These are phyloP conservation scores for Palythoa grandiflora DNA, from an alignment of 92 coral and sea anemone genomes.

Conservation along the genomic window DNA sequence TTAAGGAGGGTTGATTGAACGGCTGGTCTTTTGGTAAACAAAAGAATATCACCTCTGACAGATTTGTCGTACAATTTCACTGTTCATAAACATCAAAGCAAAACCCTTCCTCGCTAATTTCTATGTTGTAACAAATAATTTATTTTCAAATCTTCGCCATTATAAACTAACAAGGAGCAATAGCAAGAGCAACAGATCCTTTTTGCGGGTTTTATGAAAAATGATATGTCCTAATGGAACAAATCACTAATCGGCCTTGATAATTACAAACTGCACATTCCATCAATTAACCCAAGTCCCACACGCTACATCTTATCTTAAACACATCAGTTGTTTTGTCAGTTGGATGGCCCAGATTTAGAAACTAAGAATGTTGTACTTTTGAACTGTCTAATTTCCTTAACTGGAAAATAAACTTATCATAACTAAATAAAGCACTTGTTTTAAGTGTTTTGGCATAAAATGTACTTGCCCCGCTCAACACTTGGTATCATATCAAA, in stretches of 20 bases:
- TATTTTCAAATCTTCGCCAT: not conserved
- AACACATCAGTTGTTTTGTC: not conserved
- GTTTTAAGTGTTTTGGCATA: conserved; percentile 8
- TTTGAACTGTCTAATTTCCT: not conserved
- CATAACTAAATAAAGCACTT: conserved; percentile 20
- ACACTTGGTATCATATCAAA: not conserved
- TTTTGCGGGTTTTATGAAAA: conserved; percentile 5
- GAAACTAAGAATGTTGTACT: conserved; percentile 9
- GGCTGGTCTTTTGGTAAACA: conserved; percentile 24
- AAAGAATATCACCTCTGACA: conserved; percentile 21
- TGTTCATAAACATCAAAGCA: not conserved
- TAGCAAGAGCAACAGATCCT: not conserved
- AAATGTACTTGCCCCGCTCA: not conserved
- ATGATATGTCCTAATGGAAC: conserved; percentile 12
- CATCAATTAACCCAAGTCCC: conserved; percentile 8
- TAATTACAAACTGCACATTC: conserved; percentile 19
- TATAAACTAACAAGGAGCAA: not conserved
- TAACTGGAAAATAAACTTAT: not conserved
- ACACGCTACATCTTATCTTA: not conserved
- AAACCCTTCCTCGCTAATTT: not conserved
- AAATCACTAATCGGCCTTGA: not conserved
- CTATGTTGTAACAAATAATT: not conserved
- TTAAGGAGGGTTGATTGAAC: conserved; percentile 61
- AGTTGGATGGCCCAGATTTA: not conserved
- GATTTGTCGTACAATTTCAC: conserved; percentile 28